Percentiles rank a stretch among this genome's conserved stretches.
These are phyloP conservation scores for Sciurus carolinensis DNA, from an alignment of 2,797 vertebrate species.

Conservation along the genomic window DNA sequence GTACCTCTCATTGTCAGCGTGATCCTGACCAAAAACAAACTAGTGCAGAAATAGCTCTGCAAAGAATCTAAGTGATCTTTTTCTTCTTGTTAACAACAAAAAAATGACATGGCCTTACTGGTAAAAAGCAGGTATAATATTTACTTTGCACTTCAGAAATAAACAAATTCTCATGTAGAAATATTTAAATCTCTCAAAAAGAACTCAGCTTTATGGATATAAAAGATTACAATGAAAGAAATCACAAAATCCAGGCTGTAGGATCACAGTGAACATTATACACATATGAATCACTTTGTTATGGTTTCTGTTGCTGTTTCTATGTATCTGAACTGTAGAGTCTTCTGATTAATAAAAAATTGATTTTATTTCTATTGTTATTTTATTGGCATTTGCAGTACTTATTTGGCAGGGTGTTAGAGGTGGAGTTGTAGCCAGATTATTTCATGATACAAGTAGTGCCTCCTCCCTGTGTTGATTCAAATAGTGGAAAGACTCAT, in stretches of 20 bases:
- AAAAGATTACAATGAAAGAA: conserved; percentile 18
- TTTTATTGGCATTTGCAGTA: not conserved
- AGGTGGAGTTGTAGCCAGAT: not conserved
- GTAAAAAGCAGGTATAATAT: conserved; percentile 14
- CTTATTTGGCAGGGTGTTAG: not conserved
- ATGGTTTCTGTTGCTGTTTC: not conserved
- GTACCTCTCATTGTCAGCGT: not conserved
- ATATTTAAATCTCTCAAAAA: conserved; percentile 49
- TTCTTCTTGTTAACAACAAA: not conserved
- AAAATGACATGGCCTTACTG: not conserved
- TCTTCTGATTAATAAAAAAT: conserved; percentile 20
- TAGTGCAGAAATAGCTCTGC: not conserved
- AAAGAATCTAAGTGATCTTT: conserved; percentile 6
- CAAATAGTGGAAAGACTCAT: not conserved
- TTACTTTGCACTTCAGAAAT: not conserved
- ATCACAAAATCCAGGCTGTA: not conserved
- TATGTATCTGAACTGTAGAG: not conserved
- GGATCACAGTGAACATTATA: not conserved
- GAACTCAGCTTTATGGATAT: not conserved
- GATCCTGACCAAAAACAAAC: not conserved
- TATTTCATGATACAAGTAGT: not conserved
- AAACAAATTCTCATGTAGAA: conserved; percentile 26
- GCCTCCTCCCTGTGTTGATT: not conserved
- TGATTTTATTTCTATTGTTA: conserved; percentile 18
- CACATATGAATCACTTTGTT: not conserved